These are phyloP conservation scores for Mechanitis mazaeus DNA, from an alignment of 2,888 invertebrate genomes.

Conservation along the genomic window DNA sequence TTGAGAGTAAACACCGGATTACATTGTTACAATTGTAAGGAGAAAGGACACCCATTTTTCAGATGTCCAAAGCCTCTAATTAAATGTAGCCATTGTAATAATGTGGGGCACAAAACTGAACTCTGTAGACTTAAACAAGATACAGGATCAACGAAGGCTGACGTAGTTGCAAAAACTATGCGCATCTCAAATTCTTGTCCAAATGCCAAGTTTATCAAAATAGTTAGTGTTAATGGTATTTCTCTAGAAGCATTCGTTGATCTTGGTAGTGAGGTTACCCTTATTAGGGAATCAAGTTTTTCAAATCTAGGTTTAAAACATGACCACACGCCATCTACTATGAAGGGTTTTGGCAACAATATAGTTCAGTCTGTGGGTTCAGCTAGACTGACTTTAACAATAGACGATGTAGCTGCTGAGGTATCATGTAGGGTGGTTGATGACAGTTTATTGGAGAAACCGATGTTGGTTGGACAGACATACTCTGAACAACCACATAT, in stretches of 20 bases:
- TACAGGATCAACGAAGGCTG: background rate
- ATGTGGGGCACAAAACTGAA: background rate
- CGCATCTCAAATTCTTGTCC: background rate
- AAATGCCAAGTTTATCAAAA: constrained; percentile 10
- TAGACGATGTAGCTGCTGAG: constrained; percentile 22
- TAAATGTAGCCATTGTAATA: too few relatives aligned
- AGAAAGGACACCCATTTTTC: too few relatives aligned
- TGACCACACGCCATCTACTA: constrained; percentile 11
- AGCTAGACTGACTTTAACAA: constrained; percentile 13
- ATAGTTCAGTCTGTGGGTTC: constrained; percentile 20
- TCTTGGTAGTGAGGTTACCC: constrained; percentile 17
- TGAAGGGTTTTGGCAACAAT: constrained; percentile 30
- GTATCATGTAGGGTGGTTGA: constrained; percentile 25
- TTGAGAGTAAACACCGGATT: too few relatives aligned
- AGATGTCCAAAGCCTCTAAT: too few relatives aligned
- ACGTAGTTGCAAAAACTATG: background rate
- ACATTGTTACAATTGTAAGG: too few relatives aligned
- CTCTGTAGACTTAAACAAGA: background rate
- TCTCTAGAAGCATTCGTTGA: constrained; percentile 11
- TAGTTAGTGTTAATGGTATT: constrained; percentile 4
- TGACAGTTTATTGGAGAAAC: background rate
- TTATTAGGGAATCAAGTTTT: constrained; percentile 14
- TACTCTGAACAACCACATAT: too few relatives aligned
- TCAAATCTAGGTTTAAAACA: constrained; percentile 13
- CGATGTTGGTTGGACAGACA: too few relatives aligned